These are phyloP conservation scores for Thinocorus orbignyianus DNA, from an alignment of 2,113 vertebrate genomes.

Conservation along the genomic window DNA sequence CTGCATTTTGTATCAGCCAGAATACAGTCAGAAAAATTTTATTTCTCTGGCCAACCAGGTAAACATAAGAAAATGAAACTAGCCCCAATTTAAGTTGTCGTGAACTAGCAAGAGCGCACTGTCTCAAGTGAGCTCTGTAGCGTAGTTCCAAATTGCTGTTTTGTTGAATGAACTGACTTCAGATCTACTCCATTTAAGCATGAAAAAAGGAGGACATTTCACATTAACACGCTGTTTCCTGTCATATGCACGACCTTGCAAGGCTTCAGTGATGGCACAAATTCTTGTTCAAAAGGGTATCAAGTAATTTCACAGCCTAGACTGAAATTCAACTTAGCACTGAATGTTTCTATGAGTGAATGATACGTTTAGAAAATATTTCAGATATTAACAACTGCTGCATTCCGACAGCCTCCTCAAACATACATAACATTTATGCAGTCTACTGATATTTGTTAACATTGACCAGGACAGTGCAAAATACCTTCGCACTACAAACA, in stretches of 20 bases:
- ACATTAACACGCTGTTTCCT: not conserved
- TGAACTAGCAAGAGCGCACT: not conserved
- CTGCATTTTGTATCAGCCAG: constrained; percentile 30
- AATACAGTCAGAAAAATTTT: constrained; percentile 18
- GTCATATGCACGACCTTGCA: not conserved
- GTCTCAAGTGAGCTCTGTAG: not conserved
- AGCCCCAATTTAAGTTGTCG: not conserved
- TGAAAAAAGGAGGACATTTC: constrained; percentile 42
- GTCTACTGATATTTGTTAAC: not conserved
- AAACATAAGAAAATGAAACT: not conserved
- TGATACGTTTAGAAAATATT: not conserved
- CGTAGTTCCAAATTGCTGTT: not conserved
- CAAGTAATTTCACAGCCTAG: not conserved
- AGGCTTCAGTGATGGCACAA: not conserved
- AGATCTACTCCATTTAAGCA: not conserved
- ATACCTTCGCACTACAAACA: not conserved
- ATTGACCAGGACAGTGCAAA: not conserved
- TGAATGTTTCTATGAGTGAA: not conserved
- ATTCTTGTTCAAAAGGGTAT: not conserved
- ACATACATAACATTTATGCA: not conserved
- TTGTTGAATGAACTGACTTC: constrained; percentile 23
- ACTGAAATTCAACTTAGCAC: not conserved
- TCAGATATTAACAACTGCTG: not conserved
- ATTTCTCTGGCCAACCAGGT: constrained; percentile 21
- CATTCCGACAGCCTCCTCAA: not conserved